Evolutionary conservation across 1,140 invertebrate species (phyloP).

Genomic region (Plectus sambesii): DNA sequence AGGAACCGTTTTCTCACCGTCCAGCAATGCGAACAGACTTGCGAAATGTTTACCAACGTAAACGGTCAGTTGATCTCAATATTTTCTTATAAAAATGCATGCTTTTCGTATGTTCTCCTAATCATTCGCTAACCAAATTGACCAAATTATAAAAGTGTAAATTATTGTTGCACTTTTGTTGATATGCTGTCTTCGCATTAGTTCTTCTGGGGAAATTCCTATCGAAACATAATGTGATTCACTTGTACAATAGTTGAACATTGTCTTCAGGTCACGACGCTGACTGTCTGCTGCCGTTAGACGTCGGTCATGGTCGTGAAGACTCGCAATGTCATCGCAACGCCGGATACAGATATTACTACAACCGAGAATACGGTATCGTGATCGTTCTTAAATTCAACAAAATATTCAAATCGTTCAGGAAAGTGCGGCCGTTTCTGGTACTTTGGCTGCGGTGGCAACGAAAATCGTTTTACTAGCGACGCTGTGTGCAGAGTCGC

Average conservation of each 20-base stretch:
- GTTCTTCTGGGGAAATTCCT: too few species aligned
- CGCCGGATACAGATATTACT: slow-evolving; percentile 36
- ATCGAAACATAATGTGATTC: too few species aligned
- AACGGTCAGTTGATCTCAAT: slow-evolving; percentile 11
- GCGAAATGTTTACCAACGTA: slow-evolving; percentile 12
- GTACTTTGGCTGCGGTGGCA: slow-evolving; percentile 39
- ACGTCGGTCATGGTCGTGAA: slow-evolving; percentile 30
- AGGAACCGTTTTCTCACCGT: slow-evolving; percentile 37
- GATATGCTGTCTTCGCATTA: too few species aligned
- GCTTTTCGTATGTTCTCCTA: too few species aligned
- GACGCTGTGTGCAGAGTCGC: slow-evolving; percentile 24
- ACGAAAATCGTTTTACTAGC: slow-evolving; percentile 31
- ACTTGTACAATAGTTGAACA: too few species aligned
- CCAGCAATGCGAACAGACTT: slow-evolving; percentile 29
- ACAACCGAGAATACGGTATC: slow-evolving; percentile 31
- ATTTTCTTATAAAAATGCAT: too few species aligned
- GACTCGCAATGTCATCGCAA: slow-evolving; percentile 26
- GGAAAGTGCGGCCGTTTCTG: slow-evolving; percentile 35
- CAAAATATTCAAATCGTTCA: slow-evolving; percentile 13
- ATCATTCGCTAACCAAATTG: too few species aligned
- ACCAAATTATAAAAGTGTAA: too few species aligned
- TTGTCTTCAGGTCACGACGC: slow-evolving; percentile 29
- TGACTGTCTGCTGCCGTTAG: slow-evolving; percentile 30
- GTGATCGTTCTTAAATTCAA: not conserved
- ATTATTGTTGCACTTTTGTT: too few species aligned